Percentiles rank a stretch among this genome's conserved stretches.
Conservation (phyloP, 2,888 invertebrate genomes). For the Atethmia centrago region DNA sequence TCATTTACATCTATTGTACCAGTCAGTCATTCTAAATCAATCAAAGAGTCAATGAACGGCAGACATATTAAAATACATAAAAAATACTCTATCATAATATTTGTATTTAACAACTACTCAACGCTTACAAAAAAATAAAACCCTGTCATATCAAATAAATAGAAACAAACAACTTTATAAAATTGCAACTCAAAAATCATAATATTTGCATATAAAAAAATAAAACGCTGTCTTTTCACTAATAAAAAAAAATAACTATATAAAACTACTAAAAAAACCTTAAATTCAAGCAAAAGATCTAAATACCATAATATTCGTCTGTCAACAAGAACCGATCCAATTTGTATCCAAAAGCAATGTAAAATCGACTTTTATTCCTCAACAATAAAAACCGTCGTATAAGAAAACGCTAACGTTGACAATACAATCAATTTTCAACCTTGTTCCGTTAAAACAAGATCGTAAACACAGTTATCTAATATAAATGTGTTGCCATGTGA, state of each 20-base stretch:
- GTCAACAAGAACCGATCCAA: conserved; percentile 1
- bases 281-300: neutral
- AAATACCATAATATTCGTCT: neutral
- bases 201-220: conserved; percentile 38
- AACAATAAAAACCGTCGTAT: neutral
- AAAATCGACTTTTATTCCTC: conserved; percentile 21
- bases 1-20: neutral
- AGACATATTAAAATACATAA: conserved; percentile 14
- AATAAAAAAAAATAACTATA: neutral
- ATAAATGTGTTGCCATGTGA: conserved; percentile 38
- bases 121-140: conserved; percentile 14
- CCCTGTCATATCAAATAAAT: neutral
- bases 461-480: conserved; percentile 1
- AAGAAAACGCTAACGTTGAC: conserved; percentile 7
- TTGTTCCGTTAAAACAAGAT: neutral
- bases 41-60: conserved; percentile 38
- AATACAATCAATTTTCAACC: neutral
- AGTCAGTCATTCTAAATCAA: conserved; percentile 20
- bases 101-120: conserved; percentile 24
- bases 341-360: neutral
- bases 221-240: conserved; percentile 6
- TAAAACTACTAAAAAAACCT: neutral
- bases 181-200: conserved; percentile 1
- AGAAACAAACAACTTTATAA: neutral
- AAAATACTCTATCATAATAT: conserved; percentile 38